Base-by-base conservation (phyloP, 1,140 invertebrate genomes). In the Drosophila tani region DNA sequence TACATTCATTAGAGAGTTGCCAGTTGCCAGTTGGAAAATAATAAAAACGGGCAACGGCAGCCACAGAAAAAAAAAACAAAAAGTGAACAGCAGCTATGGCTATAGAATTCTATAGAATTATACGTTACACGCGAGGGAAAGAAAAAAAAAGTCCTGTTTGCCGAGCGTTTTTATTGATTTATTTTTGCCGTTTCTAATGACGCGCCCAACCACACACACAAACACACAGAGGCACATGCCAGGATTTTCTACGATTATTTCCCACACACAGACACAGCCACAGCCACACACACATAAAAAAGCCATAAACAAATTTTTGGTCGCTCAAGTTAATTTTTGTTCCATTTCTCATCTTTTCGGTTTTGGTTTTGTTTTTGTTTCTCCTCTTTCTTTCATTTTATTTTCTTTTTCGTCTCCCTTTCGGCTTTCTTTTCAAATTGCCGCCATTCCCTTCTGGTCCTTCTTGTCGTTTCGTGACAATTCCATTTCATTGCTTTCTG, bases 401-500 rank as follows among this genome's bases (percentile, higher is more conserved):
- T 55, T 11, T 50, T 73, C 50, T 49, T 21, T 55, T 29, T 49
- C 21, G 43, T 59, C 59, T 29, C 21, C 32, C 11, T 29, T 58
- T 43, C 21, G 56, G 40, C 41, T 43, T 24, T 63, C 41, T 43
- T 53, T 46, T 67, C 17, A 38, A 56, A 63, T 49, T 40, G 24
- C 69, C 43, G 45, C 38, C 27, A 8, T 47, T 24, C 15, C 11
- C 35, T 59, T 60, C 49, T 32, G 55, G 41, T 65, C 70, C 43
- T 53, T 38, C 49, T 70, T 73, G 50, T 81, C 58, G 84, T 84
- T 81, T 88, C 84, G 84, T 87, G 84, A 87, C 84, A 90, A 82
- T 87, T 87, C 86, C 83, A 74, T 90, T 88, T 90, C 78, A 90
- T 90, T 84, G 84, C 77, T 88, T 88, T 88, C 76, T 88, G 85